Base-by-base conservation (phyloP, 2,888 invertebrate genomes). In the Silvanus unidentatus region DNA sequence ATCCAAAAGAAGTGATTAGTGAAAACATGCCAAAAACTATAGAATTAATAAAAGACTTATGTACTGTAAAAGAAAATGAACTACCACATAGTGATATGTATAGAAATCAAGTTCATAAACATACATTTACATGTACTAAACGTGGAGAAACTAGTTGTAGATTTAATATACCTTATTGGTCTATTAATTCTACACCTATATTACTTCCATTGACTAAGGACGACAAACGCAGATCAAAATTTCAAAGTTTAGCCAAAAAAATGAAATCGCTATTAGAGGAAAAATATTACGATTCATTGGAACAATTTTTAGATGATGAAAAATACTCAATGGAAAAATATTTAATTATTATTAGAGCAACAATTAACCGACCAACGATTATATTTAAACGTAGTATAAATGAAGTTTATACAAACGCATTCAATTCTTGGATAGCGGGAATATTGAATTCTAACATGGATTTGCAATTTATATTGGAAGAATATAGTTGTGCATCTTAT, bases 401-500 rank as follows among this genome's bases (percentile, higher is more conserved):
- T 15, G 63, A 70, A 62, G 67, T 64, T 57, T 69, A 64, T 63
- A 57, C 62, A 29, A 69, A 69, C 46, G 42, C 60, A 32, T 69
- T 69, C 48, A 70, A 70, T 53, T 69, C 69, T 43, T 68, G 61
- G 22, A 50, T 70, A 16, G 52, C 64, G 2, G 46, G 58, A 48
- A 36, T 49, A 37, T 42, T 69, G 16, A 45, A 59, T 47, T 68
- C 67, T n/a, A 68, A 70, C 48, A 67, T 58, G 51, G 68, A 69
- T 53, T 44, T 70, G 44, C 67, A 69, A 36, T 55, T 67, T 37
- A 69, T 71, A 6, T 42, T 43, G 15, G 70, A 72, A n/a, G 68
- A 69, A 50, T 70, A 70, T 57, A 53, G 64, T 11, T 71, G 70
- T 56, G 69, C 70, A 1, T 42, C 55, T 2, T 70, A 68, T 54